These are phyloP conservation scores for Stenopsyche tienmushanensis DNA, from an alignment of 1,140 invertebrate species.

Conservation along the genomic window DNA sequence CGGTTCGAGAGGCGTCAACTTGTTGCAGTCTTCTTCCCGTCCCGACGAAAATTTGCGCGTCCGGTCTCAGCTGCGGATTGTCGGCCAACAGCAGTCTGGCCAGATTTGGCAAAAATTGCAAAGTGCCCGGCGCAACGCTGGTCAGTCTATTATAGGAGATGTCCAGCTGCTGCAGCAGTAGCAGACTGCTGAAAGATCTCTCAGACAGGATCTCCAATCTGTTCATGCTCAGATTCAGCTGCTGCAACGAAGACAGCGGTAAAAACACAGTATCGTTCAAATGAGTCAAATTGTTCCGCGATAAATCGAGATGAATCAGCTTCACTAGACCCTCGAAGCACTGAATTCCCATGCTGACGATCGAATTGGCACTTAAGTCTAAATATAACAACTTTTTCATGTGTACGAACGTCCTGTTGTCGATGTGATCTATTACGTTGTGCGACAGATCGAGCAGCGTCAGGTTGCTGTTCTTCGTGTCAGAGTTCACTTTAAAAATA, in stretches of 20 bases:
- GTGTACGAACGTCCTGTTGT: conserved; percentile 46
- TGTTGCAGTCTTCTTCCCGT: conserved; percentile 72
- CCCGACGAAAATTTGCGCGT: conserved; percentile 64
- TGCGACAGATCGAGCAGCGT: conserved; percentile 50
- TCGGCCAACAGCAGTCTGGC: conserved; percentile 74
- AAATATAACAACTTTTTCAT: conserved; percentile 47
- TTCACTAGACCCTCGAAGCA: conserved; percentile 55
- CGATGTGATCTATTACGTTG: conserved; percentile 46
- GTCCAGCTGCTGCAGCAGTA: conserved; percentile 73
- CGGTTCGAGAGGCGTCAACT: conserved; percentile 79
- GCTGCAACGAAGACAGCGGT: conserved; percentile 63
- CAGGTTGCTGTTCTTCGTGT: conserved; percentile 46
- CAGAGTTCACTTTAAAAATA: conserved; percentile 46
- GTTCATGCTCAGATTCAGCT: conserved; percentile 72
- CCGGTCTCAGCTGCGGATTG: conserved; percentile 64
- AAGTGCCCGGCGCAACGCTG: conserved; percentile 67
- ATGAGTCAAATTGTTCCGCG: conserved; percentile 57
- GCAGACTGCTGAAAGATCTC: conserved; percentile 63
- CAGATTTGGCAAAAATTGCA: conserved; percentile 73
- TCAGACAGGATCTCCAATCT: conserved; percentile 59
- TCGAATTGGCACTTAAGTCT: conserved; percentile 49
- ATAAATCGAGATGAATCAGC: conserved; percentile 62
- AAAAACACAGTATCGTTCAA: conserved; percentile 60
- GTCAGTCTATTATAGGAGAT: conserved; percentile 75
- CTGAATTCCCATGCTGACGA: conserved; percentile 48